Evolutionary conservation across 2,113 vertebrate species (phyloP).

Genomic region (Hyperopisus bebe): DNA sequence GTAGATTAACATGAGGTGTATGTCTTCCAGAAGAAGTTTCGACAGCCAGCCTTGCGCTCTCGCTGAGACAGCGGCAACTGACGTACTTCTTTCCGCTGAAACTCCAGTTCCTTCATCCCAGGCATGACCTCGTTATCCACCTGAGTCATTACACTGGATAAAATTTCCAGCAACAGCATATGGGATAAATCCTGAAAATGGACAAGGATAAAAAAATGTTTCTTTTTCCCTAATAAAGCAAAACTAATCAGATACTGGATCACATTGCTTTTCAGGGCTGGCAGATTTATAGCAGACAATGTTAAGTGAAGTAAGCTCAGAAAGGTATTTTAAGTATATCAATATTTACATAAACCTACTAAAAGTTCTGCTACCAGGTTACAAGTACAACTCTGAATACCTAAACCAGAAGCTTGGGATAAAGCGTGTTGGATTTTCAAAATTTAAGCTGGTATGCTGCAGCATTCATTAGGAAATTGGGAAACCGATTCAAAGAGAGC

Average conservation of each 20-base stretch:
- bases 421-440: not conserved
- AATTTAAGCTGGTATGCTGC: not conserved
- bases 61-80: slow-evolving; percentile 53
- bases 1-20: slow-evolving; percentile 64
- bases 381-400: not conserved
- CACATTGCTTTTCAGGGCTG: not conserved
- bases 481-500: not conserved
- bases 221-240: not conserved
- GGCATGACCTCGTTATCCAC: slow-evolving; percentile 31
- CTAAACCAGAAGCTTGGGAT: not conserved
- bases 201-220: not conserved
- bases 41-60: slow-evolving; percentile 64
- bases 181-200: slow-evolving; percentile 45
- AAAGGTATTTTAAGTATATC: not conserved
- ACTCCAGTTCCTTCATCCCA: slow-evolving; percentile 25
- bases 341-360: not conserved
- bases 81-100: slow-evolving; percentile 39
- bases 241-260: not conserved
- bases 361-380: not conserved
- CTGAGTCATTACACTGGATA: slow-evolving; percentile 40
- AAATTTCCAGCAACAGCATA: slow-evolving; percentile 45
- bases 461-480: not conserved
- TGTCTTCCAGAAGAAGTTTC: slow-evolving; percentile 73
- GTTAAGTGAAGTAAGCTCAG: not conserved
- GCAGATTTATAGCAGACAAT: not conserved